A percentile compares a stretch with the other conserved stretches of the same genome.
Conservation (phyloP, 2,888 invertebrate genomes). For the Ceratothoa steindachneri region DNA sequence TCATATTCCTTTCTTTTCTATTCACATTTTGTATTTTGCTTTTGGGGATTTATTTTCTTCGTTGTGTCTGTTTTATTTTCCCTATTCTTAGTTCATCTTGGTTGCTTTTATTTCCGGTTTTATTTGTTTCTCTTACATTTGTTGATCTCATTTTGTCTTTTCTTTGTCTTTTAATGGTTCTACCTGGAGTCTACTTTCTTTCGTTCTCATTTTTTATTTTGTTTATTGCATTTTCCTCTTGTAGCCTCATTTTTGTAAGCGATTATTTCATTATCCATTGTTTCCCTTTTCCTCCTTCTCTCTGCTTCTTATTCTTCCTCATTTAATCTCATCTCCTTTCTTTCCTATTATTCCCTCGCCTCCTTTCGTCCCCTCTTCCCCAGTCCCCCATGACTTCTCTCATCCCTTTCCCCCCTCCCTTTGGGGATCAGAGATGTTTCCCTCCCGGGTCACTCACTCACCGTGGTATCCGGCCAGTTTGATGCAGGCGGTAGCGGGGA, state of each 20-base stretch:
- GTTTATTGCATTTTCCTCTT: not conserved
- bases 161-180: not conserved
- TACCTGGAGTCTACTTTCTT: not conserved
- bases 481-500: slow-evolving; percentile 94
- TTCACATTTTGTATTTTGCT: too few species aligned
- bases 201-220: too few species aligned
- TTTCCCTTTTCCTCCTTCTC: not conserved
- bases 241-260: not conserved
- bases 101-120: not conserved
- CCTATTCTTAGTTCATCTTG: too few species aligned
- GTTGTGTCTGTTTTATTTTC: not conserved
- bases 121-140: not conserved
- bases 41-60: not conserved
- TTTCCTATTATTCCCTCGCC: not conserved
- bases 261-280: not conserved
- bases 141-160: not conserved
- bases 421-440: not conserved
- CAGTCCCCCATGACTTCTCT: not conserved
- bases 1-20: too few species aligned
- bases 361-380: not conserved
- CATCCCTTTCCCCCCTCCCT: not conserved
- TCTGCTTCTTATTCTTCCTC: not conserved
- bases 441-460: slow-evolving; percentile 54
- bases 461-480: slow-evolving; percentile 89
- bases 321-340: not conserved